Conservation (phyloP, 2,113 vertebrate species). For the Carassius auratus region DNA sequence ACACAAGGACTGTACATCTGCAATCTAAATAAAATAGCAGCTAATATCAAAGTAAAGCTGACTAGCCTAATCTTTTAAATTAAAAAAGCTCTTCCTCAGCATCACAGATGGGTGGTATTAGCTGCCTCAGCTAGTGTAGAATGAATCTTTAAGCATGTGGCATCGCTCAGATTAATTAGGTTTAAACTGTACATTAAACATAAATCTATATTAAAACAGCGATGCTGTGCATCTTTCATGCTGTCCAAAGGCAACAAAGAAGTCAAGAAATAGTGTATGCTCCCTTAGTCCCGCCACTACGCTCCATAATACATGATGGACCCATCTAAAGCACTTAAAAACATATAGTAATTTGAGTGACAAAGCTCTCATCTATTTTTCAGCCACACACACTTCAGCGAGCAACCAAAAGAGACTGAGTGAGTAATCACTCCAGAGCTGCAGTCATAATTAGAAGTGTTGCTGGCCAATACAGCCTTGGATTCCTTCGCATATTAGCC, state of each 20-base stretch:
- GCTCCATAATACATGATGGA: slow-evolving; percentile 75
- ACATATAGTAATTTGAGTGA: slow-evolving; percentile 77
- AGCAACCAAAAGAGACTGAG: slow-evolving; percentile 20
- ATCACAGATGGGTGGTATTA: slow-evolving; percentile 73
- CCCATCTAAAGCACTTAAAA: slow-evolving; percentile 77
- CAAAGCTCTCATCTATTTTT: slow-evolving; percentile 82
- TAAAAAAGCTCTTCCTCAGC: slow-evolving; percentile 67
- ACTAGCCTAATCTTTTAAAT: slow-evolving; percentile 75
- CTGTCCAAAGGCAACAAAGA: slow-evolving; percentile 40
- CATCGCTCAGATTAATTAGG: slow-evolving; percentile 78
- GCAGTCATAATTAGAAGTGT: slow-evolving; percentile 71
- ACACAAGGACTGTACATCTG: slow-evolving; percentile 67
- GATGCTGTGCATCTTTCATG: slow-evolving; percentile 66
- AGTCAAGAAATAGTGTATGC: slow-evolving; percentile 15
- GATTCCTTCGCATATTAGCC: slow-evolving; percentile 75
- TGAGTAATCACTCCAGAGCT: slow-evolving; percentile 59
- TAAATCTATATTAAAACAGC: slow-evolving; percentile 66
- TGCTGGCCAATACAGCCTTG: slow-evolving; percentile 71
- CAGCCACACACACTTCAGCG: slow-evolving; percentile 63
- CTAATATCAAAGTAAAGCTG: slow-evolving; percentile 71
- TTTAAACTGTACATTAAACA: slow-evolving; percentile 72
- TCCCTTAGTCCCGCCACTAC: slow-evolving; percentile 44
- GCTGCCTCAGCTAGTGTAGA: slow-evolving; percentile 63
- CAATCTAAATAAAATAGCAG: slow-evolving; percentile 72
- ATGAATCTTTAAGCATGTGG: slow-evolving; percentile 67